Base-by-base conservation (phyloP, 2,888 invertebrate species). In the Camptogramma bilineatum region DNA sequence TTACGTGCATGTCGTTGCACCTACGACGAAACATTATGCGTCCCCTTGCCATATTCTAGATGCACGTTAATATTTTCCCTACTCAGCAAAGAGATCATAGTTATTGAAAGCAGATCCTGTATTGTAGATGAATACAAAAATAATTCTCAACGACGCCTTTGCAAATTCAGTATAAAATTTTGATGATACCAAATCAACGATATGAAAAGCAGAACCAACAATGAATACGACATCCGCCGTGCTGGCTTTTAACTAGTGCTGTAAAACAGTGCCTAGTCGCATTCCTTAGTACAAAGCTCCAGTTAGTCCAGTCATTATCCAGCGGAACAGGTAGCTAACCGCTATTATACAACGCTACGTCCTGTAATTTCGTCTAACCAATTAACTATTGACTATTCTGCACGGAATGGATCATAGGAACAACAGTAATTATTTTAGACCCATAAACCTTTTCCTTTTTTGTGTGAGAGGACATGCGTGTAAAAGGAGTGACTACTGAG, bases 291-390 rank as follows among this genome's bases (percentile, higher is more conserved):
- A 81, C 81, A 82, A 82, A 85, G 80, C 81, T 80, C 83, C 80
- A 83, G 84, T 87, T 85, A 84, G 79, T 69, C 74, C 75, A 81
- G 83, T 87, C 85, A 89, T 89, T 90, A 90, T 82, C 79, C 81
- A 74, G 69, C 71, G 78, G 79, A 84, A 84, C 85, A 84, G 84
- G 87, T 87, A 89, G 84, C 79, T 68, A 72, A 73, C 39, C 52
- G 39, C 48, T 55, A 58, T 57, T 61, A 64, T 52, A 48, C 54
- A 76, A 71, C 68, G 64, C 71, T 69, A 61, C 68, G 74, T 77
- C 77, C 76, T 78, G 80, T 81, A 84, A 84, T 84, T 84, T 81
- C 76, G 78, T 80, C 75, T 74, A 73, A 76, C 72, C 75, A 72
- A 78, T 76, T 80, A 74, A 71, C 75, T 76, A 77, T 78, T 76